Evolutionary conservation across 2,113 vertebrate species (phyloP).

Genomic region (human): GRCh38 chr13:109474001-109474500

Average conservation of each 20-base stretch:
- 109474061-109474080: too few species aligned
- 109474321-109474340: neutral
- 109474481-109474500: neutral
- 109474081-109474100: neutral
- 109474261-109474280: neutral
- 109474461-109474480: neutral
- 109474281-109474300: neutral
- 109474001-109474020: neutral
- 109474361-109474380: neutral
- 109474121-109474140: neutral
- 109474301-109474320: neutral
- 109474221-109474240: neutral
- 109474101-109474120: accelerated
- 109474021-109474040: neutral
- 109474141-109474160: neutral
- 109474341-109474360: neutral
- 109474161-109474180: neutral
- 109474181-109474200: neutral
- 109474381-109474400: neutral
- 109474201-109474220: neutral
- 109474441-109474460: neutral
- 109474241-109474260: neutral
- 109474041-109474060: accelerated
- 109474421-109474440: neutral
- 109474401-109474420: neutral